Evolutionary conservation across 1,140 invertebrate genomes (phyloP).

Genomic region (Euborellia annulipes): DNA sequence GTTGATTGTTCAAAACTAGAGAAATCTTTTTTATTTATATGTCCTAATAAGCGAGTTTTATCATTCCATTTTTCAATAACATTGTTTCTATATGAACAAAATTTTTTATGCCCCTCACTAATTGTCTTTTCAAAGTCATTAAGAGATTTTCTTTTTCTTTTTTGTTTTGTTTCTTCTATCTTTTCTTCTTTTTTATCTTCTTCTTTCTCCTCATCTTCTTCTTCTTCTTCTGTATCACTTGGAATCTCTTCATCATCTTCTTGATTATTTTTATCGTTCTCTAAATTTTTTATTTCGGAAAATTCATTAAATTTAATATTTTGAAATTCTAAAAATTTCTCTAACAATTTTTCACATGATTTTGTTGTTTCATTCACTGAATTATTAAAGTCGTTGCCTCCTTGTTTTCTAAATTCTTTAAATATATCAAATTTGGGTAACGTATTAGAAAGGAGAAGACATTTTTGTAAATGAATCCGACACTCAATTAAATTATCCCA

Average conservation of each 20-base stretch:
- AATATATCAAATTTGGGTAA: constrained; percentile 48
- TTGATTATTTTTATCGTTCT: constrained; percentile 30
- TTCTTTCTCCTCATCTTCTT: constrained; percentile 27
- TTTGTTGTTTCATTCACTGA: constrained; percentile 22
- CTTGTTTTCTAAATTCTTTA: constrained; percentile 28
- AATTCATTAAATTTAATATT: constrained; percentile 39
- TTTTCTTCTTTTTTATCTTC: constrained; percentile 16
- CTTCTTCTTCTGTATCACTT: constrained; percentile 29
- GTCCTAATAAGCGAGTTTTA: constrained; percentile 56
- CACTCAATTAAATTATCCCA: constrained; percentile 73
- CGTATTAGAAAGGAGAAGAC: constrained; percentile 52
- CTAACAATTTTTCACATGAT: too few species aligned
- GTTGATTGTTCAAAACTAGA: constrained; percentile 53
- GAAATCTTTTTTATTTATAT: constrained; percentile 40
- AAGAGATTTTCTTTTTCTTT: constrained; percentile 37
- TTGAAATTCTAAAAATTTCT: constrained; percentile 25
- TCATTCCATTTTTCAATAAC: constrained; percentile 86
- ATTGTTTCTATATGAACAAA: constrained; percentile 53
- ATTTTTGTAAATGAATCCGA: constrained; percentile 72
- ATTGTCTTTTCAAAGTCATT: constrained; percentile 46
- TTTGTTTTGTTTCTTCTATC: constrained; percentile 27
- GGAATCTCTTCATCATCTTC: constrained; percentile 39
- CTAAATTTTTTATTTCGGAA: constrained; percentile 42
- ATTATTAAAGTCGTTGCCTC: constrained; percentile 33
- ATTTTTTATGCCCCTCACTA: constrained; percentile 41